These are phyloP conservation scores for Uloborus plumipes DNA, from an alignment of 2,888 invertebrate genomes.

Conservation along the genomic window DNA sequence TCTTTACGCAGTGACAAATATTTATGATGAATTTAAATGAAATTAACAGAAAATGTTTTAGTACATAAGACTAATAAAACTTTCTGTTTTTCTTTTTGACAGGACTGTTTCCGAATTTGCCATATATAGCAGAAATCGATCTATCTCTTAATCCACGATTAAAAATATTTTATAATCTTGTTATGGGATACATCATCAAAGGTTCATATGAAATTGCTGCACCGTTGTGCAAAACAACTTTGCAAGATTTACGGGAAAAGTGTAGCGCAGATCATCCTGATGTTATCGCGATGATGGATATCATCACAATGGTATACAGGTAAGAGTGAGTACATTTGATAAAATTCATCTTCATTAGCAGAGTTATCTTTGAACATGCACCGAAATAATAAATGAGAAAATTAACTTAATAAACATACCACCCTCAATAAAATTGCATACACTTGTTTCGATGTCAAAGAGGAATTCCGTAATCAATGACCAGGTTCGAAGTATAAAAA, in stretches of 20 bases:
- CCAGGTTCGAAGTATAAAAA: no score
- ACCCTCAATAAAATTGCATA: no score
- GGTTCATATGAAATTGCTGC: slow-evolving; percentile 47
- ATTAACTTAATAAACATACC: no score
- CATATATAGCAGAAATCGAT: slow-evolving; percentile 37
- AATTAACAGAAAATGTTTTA: background rate
- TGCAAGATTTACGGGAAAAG: slow-evolving; percentile 40
- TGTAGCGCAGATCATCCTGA: slow-evolving; percentile 33
- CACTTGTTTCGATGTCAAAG: no score
- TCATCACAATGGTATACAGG: slow-evolving; percentile 43
- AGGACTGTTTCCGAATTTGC: slow-evolving; percentile 37
- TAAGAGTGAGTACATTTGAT: background rate
- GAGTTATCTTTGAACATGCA: background rate
- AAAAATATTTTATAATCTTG: slow-evolving; percentile 43
- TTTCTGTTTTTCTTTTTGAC: background rate
- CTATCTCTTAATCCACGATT: slow-evolving; percentile 25
- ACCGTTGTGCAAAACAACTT: slow-evolving; percentile 39
- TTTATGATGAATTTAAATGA: no score
- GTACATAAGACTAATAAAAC: background rate
- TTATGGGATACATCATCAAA: slow-evolving; percentile 41
- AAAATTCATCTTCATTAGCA: background rate
- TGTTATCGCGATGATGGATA: slow-evolving; percentile 49
- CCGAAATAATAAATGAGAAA: background rate
- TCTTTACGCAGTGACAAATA: no score
- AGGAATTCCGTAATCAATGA: no score